Conservation (phyloP, 2,797 vertebrate species). For the Syndactyla subalaris region DNA sequence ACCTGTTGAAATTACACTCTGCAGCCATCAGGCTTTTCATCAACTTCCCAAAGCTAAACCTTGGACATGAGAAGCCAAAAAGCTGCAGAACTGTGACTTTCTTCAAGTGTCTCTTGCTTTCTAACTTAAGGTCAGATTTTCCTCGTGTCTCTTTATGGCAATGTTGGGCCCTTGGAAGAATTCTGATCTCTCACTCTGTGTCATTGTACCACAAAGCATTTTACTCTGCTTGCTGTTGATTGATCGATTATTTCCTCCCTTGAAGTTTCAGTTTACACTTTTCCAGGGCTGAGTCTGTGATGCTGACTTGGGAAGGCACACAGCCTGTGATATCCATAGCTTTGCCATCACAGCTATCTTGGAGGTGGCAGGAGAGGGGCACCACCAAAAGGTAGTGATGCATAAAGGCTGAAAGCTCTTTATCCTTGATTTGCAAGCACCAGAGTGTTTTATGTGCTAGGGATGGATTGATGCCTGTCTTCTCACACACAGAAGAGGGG, state of each 20-base stretch:
- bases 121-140: background rate
- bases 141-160: background rate
- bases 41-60: background rate
- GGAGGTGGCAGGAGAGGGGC: background rate
- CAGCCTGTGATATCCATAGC: rapidly evolving
- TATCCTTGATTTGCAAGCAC: background rate
- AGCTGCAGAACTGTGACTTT: background rate
- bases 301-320: background rate
- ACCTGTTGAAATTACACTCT: background rate
- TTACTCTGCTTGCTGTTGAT: background rate
- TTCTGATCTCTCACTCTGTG: background rate
- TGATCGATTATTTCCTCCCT: background rate
- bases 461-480: background rate
- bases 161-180: background rate
- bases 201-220: background rate
- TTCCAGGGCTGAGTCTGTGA: background rate
- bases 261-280: background rate
- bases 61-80: background rate
- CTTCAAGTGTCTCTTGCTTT: background rate
- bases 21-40: background rate
- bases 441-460: background rate
- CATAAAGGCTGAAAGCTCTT: background rate
- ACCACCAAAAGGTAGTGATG: background rate
- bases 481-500: background rate
- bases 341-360: background rate